A percentile compares a stretch with the other conserved stretches of the same genome.
Evolutionary conservation across 2,888 invertebrate genomes (phyloP).

Genomic region (Drosophila meridionalis): DNA sequence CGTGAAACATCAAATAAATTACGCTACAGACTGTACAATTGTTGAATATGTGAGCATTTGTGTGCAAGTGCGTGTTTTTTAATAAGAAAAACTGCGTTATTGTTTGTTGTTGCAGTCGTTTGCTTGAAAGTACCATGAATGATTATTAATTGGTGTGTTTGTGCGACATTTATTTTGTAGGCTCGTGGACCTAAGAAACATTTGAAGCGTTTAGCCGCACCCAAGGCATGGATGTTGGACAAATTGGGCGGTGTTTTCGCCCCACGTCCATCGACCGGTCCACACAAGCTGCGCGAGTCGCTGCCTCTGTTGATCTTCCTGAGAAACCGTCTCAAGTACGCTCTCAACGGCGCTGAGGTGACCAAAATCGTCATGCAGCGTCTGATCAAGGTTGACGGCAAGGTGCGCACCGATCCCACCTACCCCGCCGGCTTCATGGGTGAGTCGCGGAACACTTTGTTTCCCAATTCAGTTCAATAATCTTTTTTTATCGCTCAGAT

Average conservation of each 20-base stretch:
- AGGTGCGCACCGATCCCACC: constrained; percentile 98
- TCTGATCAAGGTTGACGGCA: constrained; percentile 98
- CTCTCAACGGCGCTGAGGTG: constrained; percentile 97
- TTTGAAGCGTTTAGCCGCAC: constrained; percentile 99
- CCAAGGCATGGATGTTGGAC: constrained; percentile 99
- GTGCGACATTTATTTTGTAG: constrained; percentile 86
- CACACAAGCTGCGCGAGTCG: constrained; percentile 98
- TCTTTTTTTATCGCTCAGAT: constrained; percentile 88
- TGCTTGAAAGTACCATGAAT: neutral
- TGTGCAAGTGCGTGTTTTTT: constrained; percentile 25
- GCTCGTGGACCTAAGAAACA: constrained; percentile 99
- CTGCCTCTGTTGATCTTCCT: constrained; percentile 98
- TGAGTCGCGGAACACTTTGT: constrained; percentile 86
- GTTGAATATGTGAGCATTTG: constrained; percentile 49
- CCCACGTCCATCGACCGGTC: constrained; percentile 98
- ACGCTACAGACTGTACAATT: constrained; percentile 22
- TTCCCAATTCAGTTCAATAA: neutral
- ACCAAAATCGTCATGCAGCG: constrained; percentile 99
- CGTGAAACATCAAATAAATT: constrained; percentile 32
- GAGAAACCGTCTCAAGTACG: constrained; percentile 99
- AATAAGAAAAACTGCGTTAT: constrained; percentile 32
- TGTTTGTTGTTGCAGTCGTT: constrained; percentile 46
- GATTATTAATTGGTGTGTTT: constrained; percentile 17
- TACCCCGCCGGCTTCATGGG: constrained; percentile 99
- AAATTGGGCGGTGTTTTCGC: constrained; percentile 99